Base-by-base conservation (phyloP, 2,888 invertebrate genomes). In the Megaustenia siamemsis region DNA sequence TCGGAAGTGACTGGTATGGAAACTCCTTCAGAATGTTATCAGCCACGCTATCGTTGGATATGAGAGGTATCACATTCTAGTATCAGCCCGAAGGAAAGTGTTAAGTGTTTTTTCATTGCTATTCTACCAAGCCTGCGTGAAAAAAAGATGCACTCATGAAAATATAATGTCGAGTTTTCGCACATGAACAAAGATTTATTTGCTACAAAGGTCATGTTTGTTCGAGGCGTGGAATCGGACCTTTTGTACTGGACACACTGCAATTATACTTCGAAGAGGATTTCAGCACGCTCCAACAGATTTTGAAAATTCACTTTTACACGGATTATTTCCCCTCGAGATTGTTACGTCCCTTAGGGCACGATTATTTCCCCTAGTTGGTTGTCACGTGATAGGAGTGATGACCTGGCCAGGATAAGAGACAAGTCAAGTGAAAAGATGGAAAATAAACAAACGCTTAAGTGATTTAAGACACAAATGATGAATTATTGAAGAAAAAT, bases 361-460 rank as follows among this genome's bases (percentile, higher is more conserved):
- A 15, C 45, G 68, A 69, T 68, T 69, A 80, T 80, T 69, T 24
- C 68, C 49, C 53, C 68, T 80, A 49, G 68, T 80, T 80, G 69
- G 40, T 49, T 45, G 80, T 49, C 43, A 80, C 2, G 80, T 53
- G 80, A 68, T 80, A 68, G 6, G 77, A 38, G 43, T 8, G 8
- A 10, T 6, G 38, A 1, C n/a, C 3, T 5, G 38, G 1, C 32
- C 45, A 0, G 18, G 28, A 53, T 66, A 5, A 32, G 45, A 53
- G 35, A 32, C 45, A 66, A 77, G 77, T 77, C 60, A 77, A 56
- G 63, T 79, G 79, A 32, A 53, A 76, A 66, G 32, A 79, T 66
- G 63, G 66, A 79, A 66, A 79, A 60, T 66, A 79, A 79, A 79
- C 66, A 73, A 18, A 5, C 32, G 4, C 24, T 49, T 32, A 73